Evolutionary conservation across 2,797 vertebrate genomes (phyloP).

Genomic region (Siniperca obscura): DNA sequence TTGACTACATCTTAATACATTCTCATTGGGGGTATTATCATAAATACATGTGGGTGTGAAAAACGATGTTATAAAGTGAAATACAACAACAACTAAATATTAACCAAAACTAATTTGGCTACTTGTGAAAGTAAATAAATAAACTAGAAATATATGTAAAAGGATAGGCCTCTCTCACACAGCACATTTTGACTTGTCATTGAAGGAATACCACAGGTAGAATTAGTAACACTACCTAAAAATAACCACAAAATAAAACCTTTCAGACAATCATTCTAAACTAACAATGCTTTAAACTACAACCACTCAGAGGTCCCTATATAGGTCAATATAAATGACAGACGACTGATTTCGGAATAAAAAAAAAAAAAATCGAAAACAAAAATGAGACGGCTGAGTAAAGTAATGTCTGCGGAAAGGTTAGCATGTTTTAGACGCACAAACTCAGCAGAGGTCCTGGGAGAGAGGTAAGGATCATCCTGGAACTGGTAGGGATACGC

Average conservation of each 20-base stretch:
- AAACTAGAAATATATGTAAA: not conserved
- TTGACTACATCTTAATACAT: not conserved
- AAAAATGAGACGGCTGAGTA: not conserved
- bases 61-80: not conserved
- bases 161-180: not conserved
- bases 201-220: no score
- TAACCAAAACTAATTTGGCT: no score
- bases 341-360: not conserved
- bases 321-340: not conserved
- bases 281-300: no score
- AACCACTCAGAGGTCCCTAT: not conserved
- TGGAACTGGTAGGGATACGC: slow-evolving; percentile 89
- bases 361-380: not conserved
- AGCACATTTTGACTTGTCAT: no score
- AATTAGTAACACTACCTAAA: no score
- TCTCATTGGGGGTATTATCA: not conserved
- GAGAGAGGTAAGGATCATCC: slow-evolving; percentile 92
- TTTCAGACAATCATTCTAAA: no score
- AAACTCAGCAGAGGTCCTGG: slow-evolving; percentile 82
- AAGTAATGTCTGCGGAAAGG: not conserved
- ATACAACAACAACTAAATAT: no score
- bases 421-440: slow-evolving; percentile 81
- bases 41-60: not conserved
- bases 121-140: not conserved
- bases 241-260: no score